Evolutionary conservation across 2,113 vertebrate genomes (phyloP), one percentile per base, ranked within the genome.

Genomic region (Bubo scandiacus): DNA sequence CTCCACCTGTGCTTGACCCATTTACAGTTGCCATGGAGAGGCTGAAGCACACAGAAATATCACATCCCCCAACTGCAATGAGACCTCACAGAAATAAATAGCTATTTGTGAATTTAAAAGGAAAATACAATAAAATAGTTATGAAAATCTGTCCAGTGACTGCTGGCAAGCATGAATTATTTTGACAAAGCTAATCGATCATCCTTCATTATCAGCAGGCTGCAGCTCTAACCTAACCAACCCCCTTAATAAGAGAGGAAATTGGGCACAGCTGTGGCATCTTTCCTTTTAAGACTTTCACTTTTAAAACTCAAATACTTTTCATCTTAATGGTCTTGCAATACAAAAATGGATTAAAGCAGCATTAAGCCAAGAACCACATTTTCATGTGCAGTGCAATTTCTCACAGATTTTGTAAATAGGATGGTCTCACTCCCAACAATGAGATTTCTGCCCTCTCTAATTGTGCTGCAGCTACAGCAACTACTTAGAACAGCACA

Each of bases 21-120:
- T 94, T 96, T 92, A 84, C 74, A 89, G 88, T 91, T 92, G 83
- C 91, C 79, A 82, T 90, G 89, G 91, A 92, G 91, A 96, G 65
- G 67, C 34, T 47, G 54, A 79, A 93, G 83, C 9, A 5, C 58
- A 49, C 25, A 72, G 84, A 82, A 82, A 51, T 65, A 89, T 63
- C 68, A n/a, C 15, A 55, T 68, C 72, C 22, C 40, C 36, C 43
- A 71, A 9, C 0, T 75, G 47, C 77, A 95, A 57, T n/a, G 34
- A 79, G 14, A 86, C n/a, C 30, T 79, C 68, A 73, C 34, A 32
- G 57, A 84, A 90, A 85, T 89, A 86, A 95, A 90, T 55, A 75
- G 7, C n/a, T 54, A 23, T 59, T 86, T 89, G 40, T 49, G 22
- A 89, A 91, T 84, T 91, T 91, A 88, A 94, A 82, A 61, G 58